Evolutionary conservation across 2,797 vertebrate species (phyloP).

Genomic region (Danio albolineatus): DNA sequence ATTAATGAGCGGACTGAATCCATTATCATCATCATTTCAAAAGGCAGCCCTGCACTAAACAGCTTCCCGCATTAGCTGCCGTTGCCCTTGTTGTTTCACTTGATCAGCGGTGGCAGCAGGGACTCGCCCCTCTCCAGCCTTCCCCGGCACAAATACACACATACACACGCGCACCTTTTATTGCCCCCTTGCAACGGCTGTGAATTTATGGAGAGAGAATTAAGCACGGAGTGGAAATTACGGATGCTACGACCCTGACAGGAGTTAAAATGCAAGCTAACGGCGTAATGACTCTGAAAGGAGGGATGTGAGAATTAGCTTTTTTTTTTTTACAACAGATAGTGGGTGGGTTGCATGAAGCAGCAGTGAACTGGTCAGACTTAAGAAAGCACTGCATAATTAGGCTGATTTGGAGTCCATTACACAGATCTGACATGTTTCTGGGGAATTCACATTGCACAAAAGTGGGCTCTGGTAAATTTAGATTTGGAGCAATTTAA

Average conservation of each 20-base stretch:
- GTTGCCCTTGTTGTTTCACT: conserved; percentile 97
- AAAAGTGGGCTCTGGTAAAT: background rate
- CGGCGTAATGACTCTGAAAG: conserved; percentile 63
- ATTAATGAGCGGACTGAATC: conserved; percentile 99
- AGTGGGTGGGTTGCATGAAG: background rate
- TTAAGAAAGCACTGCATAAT: conserved; percentile 13
- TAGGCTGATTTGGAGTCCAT: background rate
- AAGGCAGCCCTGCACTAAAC: conserved; percentile 94
- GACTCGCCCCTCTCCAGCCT: conserved; percentile 78
- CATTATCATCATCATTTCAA: conserved; percentile 99
- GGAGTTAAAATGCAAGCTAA: conserved; percentile 69
- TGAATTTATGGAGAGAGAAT: conserved; percentile 74
- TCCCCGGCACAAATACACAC: conserved; percentile 39
- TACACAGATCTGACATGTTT: background rate
- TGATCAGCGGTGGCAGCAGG: conserved; percentile 96
- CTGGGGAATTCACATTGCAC: background rate
- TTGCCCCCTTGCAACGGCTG: conserved; percentile 60
- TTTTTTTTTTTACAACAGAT: background rate
- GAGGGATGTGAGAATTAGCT: background rate
- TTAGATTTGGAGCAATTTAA: background rate
- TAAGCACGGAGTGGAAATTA: conserved; percentile 81
- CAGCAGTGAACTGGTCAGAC: background rate
- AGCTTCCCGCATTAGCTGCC: conserved; percentile 95
- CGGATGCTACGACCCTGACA: conserved; percentile 73
- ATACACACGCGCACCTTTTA: conserved; percentile 31